A percentile compares a stretch with the other conserved stretches of the same genome.
phyloP scores from a whole-genome alignment of 2,888 invertebrate species.

The Cephalotes varians region DNA sequence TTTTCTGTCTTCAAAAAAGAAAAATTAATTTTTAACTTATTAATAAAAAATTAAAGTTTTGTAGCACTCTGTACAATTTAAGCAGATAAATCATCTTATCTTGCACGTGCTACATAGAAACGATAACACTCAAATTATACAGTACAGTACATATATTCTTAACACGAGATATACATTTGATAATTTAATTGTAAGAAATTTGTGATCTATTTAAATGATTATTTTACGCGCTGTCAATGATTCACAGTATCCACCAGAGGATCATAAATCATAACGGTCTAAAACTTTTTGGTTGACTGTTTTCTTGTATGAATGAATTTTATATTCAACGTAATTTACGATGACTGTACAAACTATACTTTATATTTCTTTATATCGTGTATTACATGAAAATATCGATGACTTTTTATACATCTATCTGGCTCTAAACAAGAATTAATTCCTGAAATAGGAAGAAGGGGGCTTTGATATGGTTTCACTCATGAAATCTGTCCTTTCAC shows the following conservation, averaged over 20 bases:
- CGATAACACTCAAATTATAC: neutral
- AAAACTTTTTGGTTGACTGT: constrained; percentile 4
- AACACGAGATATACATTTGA: constrained; percentile 61
- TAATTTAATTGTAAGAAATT: constrained; percentile 50
- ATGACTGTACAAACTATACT: neutral
- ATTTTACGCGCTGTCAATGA: constrained; percentile 28
- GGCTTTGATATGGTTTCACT: constrained; percentile 18
- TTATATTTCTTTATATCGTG: constrained; percentile 1
- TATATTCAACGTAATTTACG: constrained; percentile 10
- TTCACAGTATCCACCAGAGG: neutral
- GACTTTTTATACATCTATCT: constrained; percentile 17
- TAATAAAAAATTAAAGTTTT: neutral
- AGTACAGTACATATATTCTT: constrained; percentile 50
- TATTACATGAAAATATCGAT: neutral
- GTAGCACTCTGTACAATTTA: neutral
- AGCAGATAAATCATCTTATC: neutral
- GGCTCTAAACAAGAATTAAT: constrained; percentile 22
- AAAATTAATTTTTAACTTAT: neutral
- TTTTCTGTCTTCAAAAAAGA: neutral
- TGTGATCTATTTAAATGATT: constrained; percentile 51
- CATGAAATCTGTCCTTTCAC: constrained; percentile 14
- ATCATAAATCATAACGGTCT: neutral
- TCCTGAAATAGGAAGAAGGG: neutral
- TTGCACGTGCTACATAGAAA: neutral
- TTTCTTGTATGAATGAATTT: constrained; percentile 13